These are phyloP conservation scores for Anoura caudifer DNA, from an alignment of 2,113 vertebrate species.

Conservation along the genomic window DNA sequence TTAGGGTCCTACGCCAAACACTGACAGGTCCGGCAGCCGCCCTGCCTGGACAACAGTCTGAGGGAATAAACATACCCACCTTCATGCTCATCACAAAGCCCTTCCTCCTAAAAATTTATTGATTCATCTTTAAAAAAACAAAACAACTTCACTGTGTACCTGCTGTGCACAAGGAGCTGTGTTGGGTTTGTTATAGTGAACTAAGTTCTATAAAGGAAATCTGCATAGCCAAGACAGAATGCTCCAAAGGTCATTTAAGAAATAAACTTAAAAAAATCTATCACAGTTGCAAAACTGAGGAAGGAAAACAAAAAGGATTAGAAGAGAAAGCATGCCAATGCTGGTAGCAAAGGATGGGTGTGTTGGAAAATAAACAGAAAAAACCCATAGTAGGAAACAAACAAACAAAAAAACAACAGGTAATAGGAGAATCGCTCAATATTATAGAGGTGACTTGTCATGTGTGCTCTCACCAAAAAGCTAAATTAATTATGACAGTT, in stretches of 20 bases:
- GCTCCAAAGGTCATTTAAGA: background rate
- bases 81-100: background rate
- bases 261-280: background rate
- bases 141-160: background rate
- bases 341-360: background rate
- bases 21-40: background rate
- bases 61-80: background rate
- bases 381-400: background rate
- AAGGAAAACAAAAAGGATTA: background rate
- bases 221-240: background rate
- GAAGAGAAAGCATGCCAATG: background rate
- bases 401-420: background rate
- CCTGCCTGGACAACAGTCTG: background rate
- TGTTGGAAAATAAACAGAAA: background rate
- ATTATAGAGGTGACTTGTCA: background rate
- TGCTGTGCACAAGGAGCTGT: background rate
- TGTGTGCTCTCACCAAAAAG: background rate
- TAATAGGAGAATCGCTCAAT: background rate
- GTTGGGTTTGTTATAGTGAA: background rate
- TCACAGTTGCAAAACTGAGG: background rate
- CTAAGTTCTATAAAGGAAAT: slow-evolving; percentile 5
- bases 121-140: background rate
- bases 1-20: background rate
- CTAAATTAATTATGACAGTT: background rate
- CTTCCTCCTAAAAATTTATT: background rate